Conservation (phyloP, 2,113 vertebrate genomes). For the Delphinapterus leucas region DNA sequence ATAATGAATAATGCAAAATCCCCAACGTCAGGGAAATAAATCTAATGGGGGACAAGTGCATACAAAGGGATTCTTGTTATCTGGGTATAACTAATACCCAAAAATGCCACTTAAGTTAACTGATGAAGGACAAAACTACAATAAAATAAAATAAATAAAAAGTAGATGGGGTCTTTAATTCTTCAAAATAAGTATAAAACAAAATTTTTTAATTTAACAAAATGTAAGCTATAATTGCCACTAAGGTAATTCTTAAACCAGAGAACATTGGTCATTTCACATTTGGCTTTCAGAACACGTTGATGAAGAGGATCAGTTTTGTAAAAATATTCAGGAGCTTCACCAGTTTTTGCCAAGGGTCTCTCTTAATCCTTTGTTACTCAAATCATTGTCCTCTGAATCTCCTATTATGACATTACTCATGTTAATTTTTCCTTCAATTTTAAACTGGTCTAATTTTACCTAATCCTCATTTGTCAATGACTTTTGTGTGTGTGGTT, state of each 20-base stretch:
- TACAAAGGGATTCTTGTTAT: neutral
- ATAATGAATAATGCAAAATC: conserved; percentile 22
- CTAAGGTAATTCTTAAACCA: conserved; percentile 34
- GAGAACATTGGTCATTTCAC: conserved; percentile 19
- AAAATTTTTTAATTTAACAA: conserved; percentile 39
- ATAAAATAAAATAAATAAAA: neutral
- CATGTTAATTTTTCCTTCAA: neutral
- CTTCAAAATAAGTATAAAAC: conserved; percentile 5
- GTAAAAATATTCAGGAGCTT: conserved; percentile 48
- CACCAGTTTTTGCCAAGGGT: neutral
- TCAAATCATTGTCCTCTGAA: conserved; percentile 25
- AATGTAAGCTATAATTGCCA: conserved; percentile 28
- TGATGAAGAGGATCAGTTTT: neutral
- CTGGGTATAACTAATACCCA: neutral
- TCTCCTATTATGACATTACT: neutral
- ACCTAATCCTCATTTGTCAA: neutral
- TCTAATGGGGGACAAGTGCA: neutral
- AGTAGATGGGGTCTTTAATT: neutral
- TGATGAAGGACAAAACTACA: neutral
- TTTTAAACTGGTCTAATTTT: conserved; percentile 26
- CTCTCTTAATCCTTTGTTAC: conserved; percentile 38
- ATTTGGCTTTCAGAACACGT: conserved; percentile 20
- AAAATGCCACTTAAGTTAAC: conserved; percentile 22
- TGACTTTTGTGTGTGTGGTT: neutral
- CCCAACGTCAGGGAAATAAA: neutral